phyloP scores from a whole-genome alignment of 2,888 invertebrate genomes.

The Mermis nigrescens region DNA sequence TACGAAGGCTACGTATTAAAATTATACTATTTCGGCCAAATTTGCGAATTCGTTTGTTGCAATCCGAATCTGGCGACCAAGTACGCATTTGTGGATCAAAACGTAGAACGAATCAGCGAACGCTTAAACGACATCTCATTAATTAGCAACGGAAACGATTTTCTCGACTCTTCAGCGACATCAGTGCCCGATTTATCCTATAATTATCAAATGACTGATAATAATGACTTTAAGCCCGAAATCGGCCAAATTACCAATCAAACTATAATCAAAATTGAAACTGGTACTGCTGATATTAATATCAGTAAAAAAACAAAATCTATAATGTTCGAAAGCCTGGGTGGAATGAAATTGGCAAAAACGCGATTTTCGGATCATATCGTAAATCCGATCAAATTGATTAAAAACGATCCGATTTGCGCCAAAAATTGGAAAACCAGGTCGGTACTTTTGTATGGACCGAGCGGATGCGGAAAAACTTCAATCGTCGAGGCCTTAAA shows the following conservation, averaged over 20 bases:
- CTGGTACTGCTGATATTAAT: not conserved
- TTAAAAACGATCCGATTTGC: not conserved
- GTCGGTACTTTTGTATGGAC: not conserved
- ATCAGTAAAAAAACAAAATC: too few species aligned
- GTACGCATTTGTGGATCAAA: not conserved
- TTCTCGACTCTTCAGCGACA: not conserved
- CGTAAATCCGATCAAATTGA: not conserved
- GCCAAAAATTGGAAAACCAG: not conserved
- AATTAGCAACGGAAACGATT: too few species aligned
- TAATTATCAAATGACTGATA: not conserved
- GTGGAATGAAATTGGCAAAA: not conserved
- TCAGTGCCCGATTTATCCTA: not conserved
- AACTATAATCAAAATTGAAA: not conserved
- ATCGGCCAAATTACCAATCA: not conserved
- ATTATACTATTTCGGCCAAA: not conserved
- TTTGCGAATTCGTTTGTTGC: not conserved
- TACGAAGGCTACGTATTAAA: not conserved
- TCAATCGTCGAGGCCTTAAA: not conserved
- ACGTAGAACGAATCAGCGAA: too few species aligned
- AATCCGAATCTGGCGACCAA: not conserved
- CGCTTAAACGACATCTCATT: too few species aligned
- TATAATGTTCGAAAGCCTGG: not conserved
- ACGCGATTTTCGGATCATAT: not conserved
- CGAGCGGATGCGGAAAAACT: slow-evolving; percentile 1
- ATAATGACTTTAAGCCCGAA: not conserved